Evolutionary conservation across 1,140 invertebrate genomes (phyloP).

Genomic region (Pseudomyrmex concolor): DNA sequence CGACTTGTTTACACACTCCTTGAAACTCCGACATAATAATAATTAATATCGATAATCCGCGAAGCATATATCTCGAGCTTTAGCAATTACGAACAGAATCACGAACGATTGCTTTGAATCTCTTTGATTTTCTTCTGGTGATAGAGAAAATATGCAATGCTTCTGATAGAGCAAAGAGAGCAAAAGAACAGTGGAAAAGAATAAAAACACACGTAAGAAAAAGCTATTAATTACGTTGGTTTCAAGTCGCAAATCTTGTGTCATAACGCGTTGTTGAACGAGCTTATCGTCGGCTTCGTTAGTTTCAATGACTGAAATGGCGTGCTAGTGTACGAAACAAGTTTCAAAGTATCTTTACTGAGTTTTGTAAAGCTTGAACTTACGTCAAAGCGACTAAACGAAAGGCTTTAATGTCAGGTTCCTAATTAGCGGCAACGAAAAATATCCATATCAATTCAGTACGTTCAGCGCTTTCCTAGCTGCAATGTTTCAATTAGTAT

Average conservation of each 20-base stretch:
- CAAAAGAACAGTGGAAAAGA: neutral
- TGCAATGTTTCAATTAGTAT: slow-evolving; percentile 33
- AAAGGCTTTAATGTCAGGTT: slow-evolving; percentile 49
- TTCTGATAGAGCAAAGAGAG: neutral
- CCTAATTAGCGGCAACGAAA: slow-evolving; percentile 29
- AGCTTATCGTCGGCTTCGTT: slow-evolving; percentile 50
- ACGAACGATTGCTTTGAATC: neutral
- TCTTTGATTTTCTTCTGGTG: neutral
- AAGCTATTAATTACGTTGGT: slow-evolving; percentile 37
- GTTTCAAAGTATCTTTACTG: slow-evolving; percentile 45
- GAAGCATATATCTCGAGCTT: neutral
- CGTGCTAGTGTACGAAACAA: slow-evolving; percentile 3
- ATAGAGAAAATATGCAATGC: slow-evolving; percentile 14
- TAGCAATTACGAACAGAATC: neutral
- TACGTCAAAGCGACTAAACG: slow-evolving; percentile 39
- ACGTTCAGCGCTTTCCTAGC: neutral
- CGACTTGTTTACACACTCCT: neutral
- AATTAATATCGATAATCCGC: slow-evolving; percentile 2
- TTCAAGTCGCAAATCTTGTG: slow-evolving; percentile 34
- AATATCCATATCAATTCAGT: slow-evolving; percentile 32
- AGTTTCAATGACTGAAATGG: slow-evolving; percentile 55
- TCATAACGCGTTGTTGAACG: slow-evolving; percentile 47
- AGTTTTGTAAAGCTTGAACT: slow-evolving; percentile 32
- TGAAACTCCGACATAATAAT: slow-evolving; percentile 1
- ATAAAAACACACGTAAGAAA: slow-evolving; percentile 11